These are phyloP conservation scores for Pangasius krempfi DNA, from an alignment of 2,797 vertebrate species.

Conservation along the genomic window DNA sequence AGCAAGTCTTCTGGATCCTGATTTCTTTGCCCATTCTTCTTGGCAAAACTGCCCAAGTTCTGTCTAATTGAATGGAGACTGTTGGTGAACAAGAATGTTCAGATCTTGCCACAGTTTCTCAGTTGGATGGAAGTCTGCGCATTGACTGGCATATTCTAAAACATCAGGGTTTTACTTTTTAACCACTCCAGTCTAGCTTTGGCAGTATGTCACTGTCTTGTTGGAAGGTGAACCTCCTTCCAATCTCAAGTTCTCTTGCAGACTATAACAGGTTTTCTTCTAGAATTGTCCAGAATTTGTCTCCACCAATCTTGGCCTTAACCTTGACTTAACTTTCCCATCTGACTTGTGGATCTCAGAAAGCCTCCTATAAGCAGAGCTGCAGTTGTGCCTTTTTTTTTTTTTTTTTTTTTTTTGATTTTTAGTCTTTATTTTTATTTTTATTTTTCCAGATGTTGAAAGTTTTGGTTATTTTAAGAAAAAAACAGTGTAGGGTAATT, in stretches of 20 bases:
- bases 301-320: neutral
- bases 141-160: constrained; percentile 4
- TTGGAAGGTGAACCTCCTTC: neutral
- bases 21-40: neutral
- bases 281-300: neutral
- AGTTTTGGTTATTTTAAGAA: too few species aligned
- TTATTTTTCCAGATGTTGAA: too few species aligned
- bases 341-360: neutral
- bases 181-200: neutral
- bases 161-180: neutral
- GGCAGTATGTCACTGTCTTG: neutral
- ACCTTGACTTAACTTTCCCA: neutral
- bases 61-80: neutral
- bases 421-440: too few species aligned
- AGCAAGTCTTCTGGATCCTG: neutral
- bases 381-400: neutral
- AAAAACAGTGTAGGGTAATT: too few species aligned
- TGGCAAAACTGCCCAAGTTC: neutral
- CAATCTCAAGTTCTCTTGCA: neutral
- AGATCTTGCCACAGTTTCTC: neutral
- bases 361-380: neutral
- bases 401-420: neutral
- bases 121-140: neutral
- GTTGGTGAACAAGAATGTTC: neutral
- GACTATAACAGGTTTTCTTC: neutral